phyloP scores from a whole-genome alignment of 23 tunicate genomes.

The Halocynthia aurantium region DNA sequence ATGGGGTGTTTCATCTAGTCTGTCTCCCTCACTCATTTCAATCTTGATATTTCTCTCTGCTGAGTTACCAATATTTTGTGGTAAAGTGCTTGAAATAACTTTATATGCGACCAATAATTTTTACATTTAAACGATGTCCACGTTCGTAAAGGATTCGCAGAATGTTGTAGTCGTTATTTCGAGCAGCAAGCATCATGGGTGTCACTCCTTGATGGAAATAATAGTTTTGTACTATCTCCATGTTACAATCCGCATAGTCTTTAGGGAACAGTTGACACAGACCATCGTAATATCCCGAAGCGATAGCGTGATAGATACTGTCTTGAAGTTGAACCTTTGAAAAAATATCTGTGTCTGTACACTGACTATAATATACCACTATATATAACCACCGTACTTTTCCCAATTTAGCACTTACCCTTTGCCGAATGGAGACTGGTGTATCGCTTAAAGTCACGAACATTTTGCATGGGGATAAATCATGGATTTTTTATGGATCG shows the following conservation, averaged over 20 bases:
- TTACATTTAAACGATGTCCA: slow-evolving; percentile 43
- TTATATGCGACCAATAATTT: background rate
- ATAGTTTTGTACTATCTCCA: slow-evolving; percentile 3
- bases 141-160: slow-evolving; percentile 40
- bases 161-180: slow-evolving; percentile 65
- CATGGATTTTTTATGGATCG: no score
- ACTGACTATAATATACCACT: no score
- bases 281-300: slow-evolving; percentile 29
- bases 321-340: slow-evolving; percentile 33
- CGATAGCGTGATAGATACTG: slow-evolving; percentile 52
- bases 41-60: no score
- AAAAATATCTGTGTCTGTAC: background rate
- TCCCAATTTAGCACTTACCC: no score
- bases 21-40: no score
- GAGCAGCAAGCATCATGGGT: slow-evolving; percentile 66
- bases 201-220: slow-evolving; percentile 48
- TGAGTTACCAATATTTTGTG: no score
- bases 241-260: background rate
- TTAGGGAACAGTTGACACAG: slow-evolving; percentile 42
- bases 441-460: no score
- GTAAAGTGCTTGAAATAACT: no score
- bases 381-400: no score
- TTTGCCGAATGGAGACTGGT: no score
- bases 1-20: no score
- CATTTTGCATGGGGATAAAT: no score